Evolutionary conservation across 2,888 invertebrate genomes (phyloP).

Genomic region (Nemoura dubitans): DNA sequence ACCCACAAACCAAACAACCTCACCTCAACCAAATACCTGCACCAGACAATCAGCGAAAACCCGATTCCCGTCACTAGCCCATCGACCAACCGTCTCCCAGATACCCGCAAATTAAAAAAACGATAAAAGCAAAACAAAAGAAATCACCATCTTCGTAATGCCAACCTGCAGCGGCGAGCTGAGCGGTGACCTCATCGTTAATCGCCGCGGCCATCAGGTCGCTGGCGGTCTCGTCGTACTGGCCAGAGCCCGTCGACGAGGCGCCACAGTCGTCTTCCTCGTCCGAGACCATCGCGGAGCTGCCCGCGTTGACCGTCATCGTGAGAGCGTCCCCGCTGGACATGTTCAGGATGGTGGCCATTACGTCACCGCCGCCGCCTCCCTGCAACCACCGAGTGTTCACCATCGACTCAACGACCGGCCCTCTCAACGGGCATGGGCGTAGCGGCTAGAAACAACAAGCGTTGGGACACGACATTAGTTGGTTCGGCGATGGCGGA

Average conservation of each 20-base stretch:
- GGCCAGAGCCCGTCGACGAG: constrained; percentile 76
- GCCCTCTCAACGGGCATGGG: not conserved
- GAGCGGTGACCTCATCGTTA: constrained; percentile 95
- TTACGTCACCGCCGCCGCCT: constrained; percentile 53
- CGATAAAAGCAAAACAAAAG: constrained; percentile 45
- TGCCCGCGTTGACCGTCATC: constrained; percentile 65
- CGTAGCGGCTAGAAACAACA: not conserved
- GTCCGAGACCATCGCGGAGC: constrained; percentile 56
- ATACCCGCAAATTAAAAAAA: constrained; percentile 35
- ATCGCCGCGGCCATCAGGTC: constrained; percentile 87
- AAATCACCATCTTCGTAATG: constrained; percentile 63
- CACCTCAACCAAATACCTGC: not conserved
- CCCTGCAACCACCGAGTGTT: constrained; percentile 5
- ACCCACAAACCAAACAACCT: not conserved
- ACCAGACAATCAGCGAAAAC: not conserved
- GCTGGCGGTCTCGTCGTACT: constrained; percentile 78
- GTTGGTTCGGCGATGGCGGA: no score
- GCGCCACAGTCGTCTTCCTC: constrained; percentile 84
- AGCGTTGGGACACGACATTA: not conserved
- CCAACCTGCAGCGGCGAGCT: constrained; percentile 93
- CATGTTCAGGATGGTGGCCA: constrained; percentile 61
- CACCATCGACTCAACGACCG: not conserved
- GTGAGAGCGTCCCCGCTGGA: constrained; percentile 69
- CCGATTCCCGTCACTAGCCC: not conserved
- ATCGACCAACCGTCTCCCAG: no score